A percentile compares a stretch with the other conserved stretches of the same genome.
Evolutionary conservation across 1,140 invertebrate genomes (phyloP).

Genomic region (Planococcus citri): DNA sequence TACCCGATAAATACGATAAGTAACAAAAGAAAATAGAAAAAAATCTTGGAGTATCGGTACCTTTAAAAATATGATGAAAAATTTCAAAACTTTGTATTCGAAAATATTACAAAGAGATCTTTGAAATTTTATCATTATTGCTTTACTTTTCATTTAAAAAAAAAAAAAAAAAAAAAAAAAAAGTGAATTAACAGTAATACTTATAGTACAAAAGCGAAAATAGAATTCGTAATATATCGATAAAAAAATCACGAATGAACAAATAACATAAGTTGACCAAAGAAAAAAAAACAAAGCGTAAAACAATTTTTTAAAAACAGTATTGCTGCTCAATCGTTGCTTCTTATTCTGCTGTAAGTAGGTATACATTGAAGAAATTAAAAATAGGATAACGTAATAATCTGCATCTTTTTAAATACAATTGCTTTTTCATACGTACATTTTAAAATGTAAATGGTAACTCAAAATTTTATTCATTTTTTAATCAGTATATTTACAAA

Average conservation of each 20-base stretch:
- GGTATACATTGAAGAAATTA: neutral
- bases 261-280: too few species aligned
- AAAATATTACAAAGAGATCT: neutral
- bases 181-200: too few species aligned
- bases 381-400: neutral
- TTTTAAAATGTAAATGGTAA: constrained; percentile 17
- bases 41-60: neutral
- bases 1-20: neutral
- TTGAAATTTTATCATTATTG: neutral
- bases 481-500: neutral
- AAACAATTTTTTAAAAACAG: neutral
- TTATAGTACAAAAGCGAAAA: too few species aligned
- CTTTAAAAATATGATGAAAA: neutral
- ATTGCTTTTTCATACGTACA: neutral
- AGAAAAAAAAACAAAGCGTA: neutral
- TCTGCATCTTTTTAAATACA: constrained; percentile 1
- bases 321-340: neutral
- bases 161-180: too few species aligned
- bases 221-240: neutral
- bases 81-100: neutral
- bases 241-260: too few species aligned
- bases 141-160: neutral
- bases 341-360: neutral
- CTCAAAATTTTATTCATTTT: constrained; percentile 13
- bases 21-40: constrained; percentile 9